Evolutionary conservation across 1,140 invertebrate species (phyloP).

Genomic region (Cryptotermes secundus): DNA sequence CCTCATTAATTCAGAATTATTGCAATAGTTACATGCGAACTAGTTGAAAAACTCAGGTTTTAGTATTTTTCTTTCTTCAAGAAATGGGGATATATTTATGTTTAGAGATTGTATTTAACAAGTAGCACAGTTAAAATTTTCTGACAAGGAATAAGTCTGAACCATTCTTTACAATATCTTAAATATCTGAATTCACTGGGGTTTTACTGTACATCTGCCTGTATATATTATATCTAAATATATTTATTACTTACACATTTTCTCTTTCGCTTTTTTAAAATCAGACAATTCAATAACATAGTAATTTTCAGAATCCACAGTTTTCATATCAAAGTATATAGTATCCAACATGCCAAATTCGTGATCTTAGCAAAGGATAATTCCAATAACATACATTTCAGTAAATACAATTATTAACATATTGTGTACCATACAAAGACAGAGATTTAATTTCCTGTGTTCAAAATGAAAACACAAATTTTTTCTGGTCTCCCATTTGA

Average conservation of each 20-base stretch:
- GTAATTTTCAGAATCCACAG: background rate
- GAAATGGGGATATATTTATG: background rate
- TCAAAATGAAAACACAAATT: background rate
- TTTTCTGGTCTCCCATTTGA: background rate
- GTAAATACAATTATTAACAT: no score
- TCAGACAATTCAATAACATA: background rate
- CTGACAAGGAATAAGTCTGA: no score
- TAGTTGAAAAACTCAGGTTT: no score
- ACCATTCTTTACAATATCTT: background rate
- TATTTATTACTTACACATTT: background rate
- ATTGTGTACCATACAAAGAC: no score
- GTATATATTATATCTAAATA: background rate
- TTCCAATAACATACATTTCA: no score
- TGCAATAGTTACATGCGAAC: background rate
- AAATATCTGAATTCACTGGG: background rate
- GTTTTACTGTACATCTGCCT: background rate
- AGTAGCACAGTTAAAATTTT: background rate
- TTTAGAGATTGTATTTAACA: no score
- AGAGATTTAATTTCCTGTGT: background rate
- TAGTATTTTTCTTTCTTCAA: background rate
- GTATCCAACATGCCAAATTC: background rate
- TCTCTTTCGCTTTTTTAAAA: background rate
- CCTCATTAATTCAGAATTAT: background rate
- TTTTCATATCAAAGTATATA: background rate
- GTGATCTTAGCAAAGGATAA: background rate